Evolutionary conservation across 2,797 vertebrate genomes (phyloP).

Genomic region (Microctenopoma stevenorrisi): DNA sequence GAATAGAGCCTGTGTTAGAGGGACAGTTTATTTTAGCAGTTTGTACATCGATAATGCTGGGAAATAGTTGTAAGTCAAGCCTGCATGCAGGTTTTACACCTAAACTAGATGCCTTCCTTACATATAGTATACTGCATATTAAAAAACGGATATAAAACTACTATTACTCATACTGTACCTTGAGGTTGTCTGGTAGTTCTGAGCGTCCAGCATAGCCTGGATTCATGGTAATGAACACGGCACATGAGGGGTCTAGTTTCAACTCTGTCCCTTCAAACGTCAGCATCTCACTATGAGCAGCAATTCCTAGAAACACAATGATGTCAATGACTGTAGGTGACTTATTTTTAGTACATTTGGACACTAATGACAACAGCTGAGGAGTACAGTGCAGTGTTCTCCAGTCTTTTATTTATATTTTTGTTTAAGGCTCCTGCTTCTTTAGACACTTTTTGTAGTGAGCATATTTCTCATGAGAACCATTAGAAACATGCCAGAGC

Average conservation of each 20-base stretch:
- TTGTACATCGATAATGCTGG: neutral
- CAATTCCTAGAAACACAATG: constrained; percentile 84
- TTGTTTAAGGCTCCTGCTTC: neutral
- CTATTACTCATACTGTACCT: constrained; percentile 73
- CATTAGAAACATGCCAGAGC: neutral
- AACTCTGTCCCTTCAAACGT: constrained; percentile 92
- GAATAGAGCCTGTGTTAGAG: constrained; percentile 87
- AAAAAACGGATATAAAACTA: no score
- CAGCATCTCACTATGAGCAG: constrained; percentile 82
- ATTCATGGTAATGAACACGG: constrained; percentile 96
- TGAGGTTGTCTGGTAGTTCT: constrained; percentile 93
- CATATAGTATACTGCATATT: no score
- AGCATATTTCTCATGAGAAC: neutral
- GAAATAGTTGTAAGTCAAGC: neutral
- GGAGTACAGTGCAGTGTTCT: neutral
- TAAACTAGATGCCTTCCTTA: neutral
- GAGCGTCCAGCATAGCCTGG: constrained; percentile 94
- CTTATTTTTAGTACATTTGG: neutral
- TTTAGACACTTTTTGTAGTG: constrained; percentile 4
- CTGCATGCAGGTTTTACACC: neutral
- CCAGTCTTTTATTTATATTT: neutral
- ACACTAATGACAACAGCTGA: neutral
- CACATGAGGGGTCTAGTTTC: constrained; percentile 90
- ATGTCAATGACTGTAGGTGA: neutral
- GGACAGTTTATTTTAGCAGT: neutral